Conservation (phyloP, 37 sponge, comb jelly and placozoan species). For the Halichondria panicea region DNA sequence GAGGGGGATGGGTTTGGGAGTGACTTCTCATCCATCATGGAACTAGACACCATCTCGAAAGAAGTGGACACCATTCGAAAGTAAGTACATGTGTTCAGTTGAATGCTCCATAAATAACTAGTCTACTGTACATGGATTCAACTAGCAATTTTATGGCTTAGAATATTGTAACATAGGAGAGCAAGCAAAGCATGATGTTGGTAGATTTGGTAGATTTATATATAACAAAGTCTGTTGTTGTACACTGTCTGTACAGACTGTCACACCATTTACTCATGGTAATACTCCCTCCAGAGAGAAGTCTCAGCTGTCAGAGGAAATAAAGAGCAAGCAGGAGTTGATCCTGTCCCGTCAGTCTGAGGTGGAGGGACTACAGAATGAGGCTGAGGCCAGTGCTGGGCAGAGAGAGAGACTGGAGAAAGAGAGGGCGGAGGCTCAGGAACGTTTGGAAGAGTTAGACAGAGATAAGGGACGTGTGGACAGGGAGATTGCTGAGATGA, state of each 20-base stretch:
- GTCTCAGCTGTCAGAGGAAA: constrained; percentile 32
- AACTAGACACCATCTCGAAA: constrained; percentile 68
- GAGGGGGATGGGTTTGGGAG: constrained; percentile 17
- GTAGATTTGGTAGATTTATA: background rate
- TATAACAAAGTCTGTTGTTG: background rate
- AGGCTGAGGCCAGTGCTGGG: background rate
- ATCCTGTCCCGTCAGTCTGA: constrained; percentile 37
- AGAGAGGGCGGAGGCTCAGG: constrained; percentile 49
- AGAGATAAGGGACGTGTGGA: constrained; percentile 46
- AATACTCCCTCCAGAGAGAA: constrained; percentile 41
- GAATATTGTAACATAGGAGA: too few relatives aligned
- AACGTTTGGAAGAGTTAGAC: constrained; percentile 53
- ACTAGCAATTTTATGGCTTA: too few relatives aligned
- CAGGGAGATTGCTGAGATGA: constrained; percentile 46
- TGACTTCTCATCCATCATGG: constrained; percentile 86
- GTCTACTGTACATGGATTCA: background rate
- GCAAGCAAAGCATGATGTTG: too few relatives aligned
- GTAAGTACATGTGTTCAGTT: constrained; percentile 6
- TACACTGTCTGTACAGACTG: background rate
- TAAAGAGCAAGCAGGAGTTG: constrained; percentile 42
- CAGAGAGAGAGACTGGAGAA: constrained; percentile 55
- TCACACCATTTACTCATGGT: background rate
- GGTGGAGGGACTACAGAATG: constrained; percentile 38
- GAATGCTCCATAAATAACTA: background rate
- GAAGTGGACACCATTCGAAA: constrained; percentile 65